Evolutionary conservation across 2,797 vertebrate genomes (phyloP).

Genomic region (Discoglossus pictus): DNA sequence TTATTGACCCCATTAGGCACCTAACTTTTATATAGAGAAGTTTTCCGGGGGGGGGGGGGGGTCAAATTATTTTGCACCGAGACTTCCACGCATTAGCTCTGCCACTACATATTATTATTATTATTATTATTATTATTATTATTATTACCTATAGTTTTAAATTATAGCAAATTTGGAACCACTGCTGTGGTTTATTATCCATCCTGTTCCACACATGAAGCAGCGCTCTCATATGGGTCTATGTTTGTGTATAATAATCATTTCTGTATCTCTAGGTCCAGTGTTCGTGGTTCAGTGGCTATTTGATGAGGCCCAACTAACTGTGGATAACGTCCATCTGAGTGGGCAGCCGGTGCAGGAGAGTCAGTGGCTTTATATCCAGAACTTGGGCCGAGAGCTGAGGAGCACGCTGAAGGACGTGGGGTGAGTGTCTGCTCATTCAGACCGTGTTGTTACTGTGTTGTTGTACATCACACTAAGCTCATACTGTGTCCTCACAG

Average conservation of each 20-base stretch:
- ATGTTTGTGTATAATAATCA: neutral
- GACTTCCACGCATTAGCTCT: no score
- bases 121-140: no score
- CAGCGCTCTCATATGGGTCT: no score
- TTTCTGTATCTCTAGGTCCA: conserved; percentile 71
- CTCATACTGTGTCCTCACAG: conserved; percentile 60
- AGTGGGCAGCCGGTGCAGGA: conserved; percentile 95
- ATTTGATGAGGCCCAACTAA: conserved; percentile 95
- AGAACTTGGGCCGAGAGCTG: conserved; percentile 90
- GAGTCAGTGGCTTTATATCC: conserved; percentile 95
- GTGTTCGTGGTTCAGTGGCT: conserved; percentile 98
- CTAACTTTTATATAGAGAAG: no score
- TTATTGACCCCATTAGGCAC: no score
- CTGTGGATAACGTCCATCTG: conserved; percentile 92
- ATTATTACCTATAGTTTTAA: no score
- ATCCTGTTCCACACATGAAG: no score
- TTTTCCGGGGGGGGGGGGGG: no score
- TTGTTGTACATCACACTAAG: neutral
- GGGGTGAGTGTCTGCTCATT: conserved; percentile 75
- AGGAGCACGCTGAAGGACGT: conserved; percentile 92
- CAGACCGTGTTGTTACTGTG: neutral
- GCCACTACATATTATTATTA: no score
- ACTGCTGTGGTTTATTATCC: no score
- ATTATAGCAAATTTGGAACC: no score
- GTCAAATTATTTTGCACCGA: no score